Base-by-base conservation (phyloP, 2,113 vertebrate species). In the Psammodynastes pulverulentus region DNA sequence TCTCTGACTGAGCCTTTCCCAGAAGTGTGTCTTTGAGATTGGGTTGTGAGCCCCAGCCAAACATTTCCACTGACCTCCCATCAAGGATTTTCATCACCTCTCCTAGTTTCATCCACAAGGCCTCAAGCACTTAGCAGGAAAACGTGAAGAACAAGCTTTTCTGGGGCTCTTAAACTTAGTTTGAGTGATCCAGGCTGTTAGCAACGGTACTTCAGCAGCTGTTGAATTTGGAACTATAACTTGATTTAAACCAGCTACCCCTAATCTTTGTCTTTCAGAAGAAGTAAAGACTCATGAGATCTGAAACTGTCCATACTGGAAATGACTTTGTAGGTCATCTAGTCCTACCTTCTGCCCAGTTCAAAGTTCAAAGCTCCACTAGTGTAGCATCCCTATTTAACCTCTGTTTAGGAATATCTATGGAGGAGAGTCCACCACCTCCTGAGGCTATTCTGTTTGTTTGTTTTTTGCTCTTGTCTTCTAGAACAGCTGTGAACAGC, bases 141-240 rank as follows among this genome's bases (percentile, higher is more conserved):
- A 92, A 92, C 39, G 24, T 56, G 67, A 84, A 58, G 87, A 84
- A 89, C 79, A 19, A 85, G 88, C n/a, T 85, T 92, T 92, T 89
- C 87, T 9, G 4, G 52, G 17, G 23, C 19, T 9, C 43, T 45
- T 88, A 29, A 79, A 45, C 48, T 29, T 53, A 53, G 19, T 92
- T n/a, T 85, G 91, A 92, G 54, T 26, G 54, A 12, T 23, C 67
- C 56, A 48, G 43, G 39, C 43, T 79, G 46, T 88, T 79, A 72
- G 34, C 26, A 7, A 58, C 6, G 3, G 56, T 58, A 12, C 51
- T 48, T 84, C 45, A 88, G 39, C 87, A 84, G 54, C n/a, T 7
- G 2, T 84, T 34, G 39, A 39, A 88, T 56, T 56, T 48, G 43
- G 49, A 86, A 88, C 49, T 23, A 8, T 21, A 19, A 45, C 29